Evolutionary conservation across 2,113 vertebrate genomes (phyloP).

Genomic region (Cebidichthys violaceus): DNA sequence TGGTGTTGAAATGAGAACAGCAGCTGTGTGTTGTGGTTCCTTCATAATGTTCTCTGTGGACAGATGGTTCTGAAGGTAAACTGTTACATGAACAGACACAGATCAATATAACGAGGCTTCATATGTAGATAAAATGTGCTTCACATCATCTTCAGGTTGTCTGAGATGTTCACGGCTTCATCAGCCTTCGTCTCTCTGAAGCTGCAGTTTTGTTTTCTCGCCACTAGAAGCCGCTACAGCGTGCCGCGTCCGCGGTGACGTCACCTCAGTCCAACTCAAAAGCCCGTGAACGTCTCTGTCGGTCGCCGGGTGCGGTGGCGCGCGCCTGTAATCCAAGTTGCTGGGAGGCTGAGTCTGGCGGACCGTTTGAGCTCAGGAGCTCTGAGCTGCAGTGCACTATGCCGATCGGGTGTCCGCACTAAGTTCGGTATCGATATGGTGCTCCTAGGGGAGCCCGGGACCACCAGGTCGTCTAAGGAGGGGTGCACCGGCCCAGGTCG

Average conservation of each 20-base stretch:
- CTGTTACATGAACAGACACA: background rate
- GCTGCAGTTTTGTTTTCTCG: background rate
- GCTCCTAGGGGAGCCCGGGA: slow-evolving; percentile 60
- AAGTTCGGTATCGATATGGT: slow-evolving; percentile 77
- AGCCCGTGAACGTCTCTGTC: fast-evolving
- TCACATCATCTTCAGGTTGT: background rate
- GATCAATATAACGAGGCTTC: background rate
- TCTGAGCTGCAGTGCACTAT: slow-evolving; percentile 74
- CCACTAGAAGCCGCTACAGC: background rate
- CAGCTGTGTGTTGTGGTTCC: too few species aligned
- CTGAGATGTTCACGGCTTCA: background rate
- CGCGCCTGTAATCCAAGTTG: slow-evolving; percentile 87
- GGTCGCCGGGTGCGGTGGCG: slow-evolving; percentile 85
- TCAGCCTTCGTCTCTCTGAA: background rate
- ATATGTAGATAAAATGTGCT: background rate
- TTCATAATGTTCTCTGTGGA: too few species aligned
- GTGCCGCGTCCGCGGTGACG: slow-evolving; percentile 29
- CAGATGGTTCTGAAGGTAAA: background rate
- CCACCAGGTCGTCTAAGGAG: slow-evolving; percentile 59
- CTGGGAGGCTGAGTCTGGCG: slow-evolving; percentile 76
- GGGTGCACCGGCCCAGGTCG: background rate
- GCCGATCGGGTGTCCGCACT: slow-evolving; percentile 73
- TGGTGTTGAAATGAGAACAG: too few species aligned
- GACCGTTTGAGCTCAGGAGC: slow-evolving; percentile 75
- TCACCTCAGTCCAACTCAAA: slow-evolving; percentile 13